phyloP scores from a whole-genome alignment of 2,113 vertebrate species.

The Tragelaphus strepsiceros region DNA sequence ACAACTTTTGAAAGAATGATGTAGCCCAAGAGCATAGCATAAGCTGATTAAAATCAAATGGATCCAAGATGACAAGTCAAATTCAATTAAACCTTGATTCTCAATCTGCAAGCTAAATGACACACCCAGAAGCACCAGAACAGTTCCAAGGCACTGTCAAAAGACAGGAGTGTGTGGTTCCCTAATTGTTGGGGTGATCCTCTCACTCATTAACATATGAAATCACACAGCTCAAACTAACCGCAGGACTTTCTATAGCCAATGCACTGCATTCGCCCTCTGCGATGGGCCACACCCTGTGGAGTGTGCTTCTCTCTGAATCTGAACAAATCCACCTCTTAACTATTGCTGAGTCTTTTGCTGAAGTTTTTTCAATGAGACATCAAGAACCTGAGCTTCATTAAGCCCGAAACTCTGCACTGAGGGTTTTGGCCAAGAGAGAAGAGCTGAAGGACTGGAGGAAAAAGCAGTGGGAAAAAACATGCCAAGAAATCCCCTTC shows the following conservation, averaged over 20 bases:
- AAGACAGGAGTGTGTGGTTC: not conserved
- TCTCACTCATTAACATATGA: not conserved
- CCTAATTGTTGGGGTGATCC: not conserved
- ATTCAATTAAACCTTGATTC: not conserved
- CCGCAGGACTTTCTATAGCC: not conserved
- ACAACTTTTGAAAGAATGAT: not conserved
- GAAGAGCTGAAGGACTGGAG: not conserved
- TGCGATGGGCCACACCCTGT: rapidly evolving
- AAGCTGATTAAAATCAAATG: not conserved
- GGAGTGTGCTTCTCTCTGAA: not conserved
- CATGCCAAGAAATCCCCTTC: not conserved
- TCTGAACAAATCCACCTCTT: not conserved
- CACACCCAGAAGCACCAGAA: not conserved
- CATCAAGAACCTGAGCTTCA: not conserved
- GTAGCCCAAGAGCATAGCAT: not conserved
- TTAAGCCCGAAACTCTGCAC: not conserved
- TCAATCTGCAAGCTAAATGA: not conserved
- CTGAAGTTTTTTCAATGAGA: not conserved
- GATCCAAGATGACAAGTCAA: not conserved
- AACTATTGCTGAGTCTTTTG: not conserved
- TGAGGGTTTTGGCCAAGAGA: not conserved
- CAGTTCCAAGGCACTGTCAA: not conserved
- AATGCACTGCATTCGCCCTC: not conserved
- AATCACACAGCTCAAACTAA: not conserved
- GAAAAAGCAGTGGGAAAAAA: not conserved